Evolutionary conservation across 2,113 vertebrate genomes (phyloP).

Genomic region (Nibea albiflora): DNA sequence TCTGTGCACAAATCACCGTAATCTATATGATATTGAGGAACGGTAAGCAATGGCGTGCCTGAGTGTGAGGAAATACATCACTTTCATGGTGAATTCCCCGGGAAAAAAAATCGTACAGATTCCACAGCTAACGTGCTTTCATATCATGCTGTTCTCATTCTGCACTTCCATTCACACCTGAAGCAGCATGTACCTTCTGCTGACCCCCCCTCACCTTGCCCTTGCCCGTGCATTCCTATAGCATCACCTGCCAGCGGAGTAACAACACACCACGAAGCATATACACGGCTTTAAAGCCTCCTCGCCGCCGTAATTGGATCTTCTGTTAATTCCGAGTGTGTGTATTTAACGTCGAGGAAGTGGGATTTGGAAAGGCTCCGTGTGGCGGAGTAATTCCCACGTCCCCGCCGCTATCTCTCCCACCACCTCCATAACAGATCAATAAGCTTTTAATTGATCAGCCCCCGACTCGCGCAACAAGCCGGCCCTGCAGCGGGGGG

Average conservation of each 20-base stretch:
- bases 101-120: neutral
- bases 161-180: neutral
- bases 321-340: slow-evolving; percentile 2
- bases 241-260: neutral
- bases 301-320: neutral
- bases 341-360: slow-evolving; percentile 38
- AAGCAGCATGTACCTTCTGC: slow-evolving; percentile 4
- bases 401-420: slow-evolving; percentile 7
- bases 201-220: slow-evolving; percentile 14
- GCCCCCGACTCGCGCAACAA: slow-evolving; percentile 45
- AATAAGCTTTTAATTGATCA: slow-evolving; percentile 78
- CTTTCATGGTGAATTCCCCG: slow-evolving; percentile 39
- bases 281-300: neutral
- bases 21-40: slow-evolving; percentile 43
- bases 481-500: neutral
- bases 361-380: neutral
- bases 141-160: slow-evolving; percentile 2
- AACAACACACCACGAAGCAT: neutral
- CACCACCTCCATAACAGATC: slow-evolving; percentile 52
- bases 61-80: slow-evolving; percentile 9
- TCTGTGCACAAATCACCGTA: slow-evolving; percentile 29
- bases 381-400: slow-evolving; percentile 37
- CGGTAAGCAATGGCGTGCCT: neutral
- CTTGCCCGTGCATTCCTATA: neutral
- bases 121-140: slow-evolving; percentile 16